Evolutionary conservation across 2,888 invertebrate species (phyloP).

Genomic region (Caenorhabditis sp.): DNA sequence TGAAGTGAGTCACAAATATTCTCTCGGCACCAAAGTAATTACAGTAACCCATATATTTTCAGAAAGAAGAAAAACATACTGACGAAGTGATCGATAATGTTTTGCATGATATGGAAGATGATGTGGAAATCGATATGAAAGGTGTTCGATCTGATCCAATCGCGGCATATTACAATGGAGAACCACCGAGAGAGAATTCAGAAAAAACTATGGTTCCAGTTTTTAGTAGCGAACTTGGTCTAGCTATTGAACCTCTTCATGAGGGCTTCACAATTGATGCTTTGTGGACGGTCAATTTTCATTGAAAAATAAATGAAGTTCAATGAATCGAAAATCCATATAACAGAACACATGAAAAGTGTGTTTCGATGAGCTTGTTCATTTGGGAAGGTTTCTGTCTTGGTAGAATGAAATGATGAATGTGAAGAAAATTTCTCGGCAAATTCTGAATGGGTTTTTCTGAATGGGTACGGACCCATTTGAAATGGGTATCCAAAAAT

Average conservation of each 20-base stretch:
- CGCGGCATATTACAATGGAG: slow-evolving; percentile 81
- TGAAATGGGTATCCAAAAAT: no score
- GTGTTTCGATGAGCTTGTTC: no score
- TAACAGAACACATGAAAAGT: no score
- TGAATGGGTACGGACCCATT: no score
- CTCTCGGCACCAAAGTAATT: no score
- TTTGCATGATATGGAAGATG: slow-evolving; percentile 73
- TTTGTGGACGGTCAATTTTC: slow-evolving; percentile 83
- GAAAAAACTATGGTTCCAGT: slow-evolving; percentile 71
- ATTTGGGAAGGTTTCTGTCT: no score
- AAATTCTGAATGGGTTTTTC: no score
- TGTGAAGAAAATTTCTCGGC: no score
- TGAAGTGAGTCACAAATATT: slow-evolving; percentile 39
- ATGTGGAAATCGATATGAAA: slow-evolving; percentile 73
- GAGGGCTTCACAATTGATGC: slow-evolving; percentile 88
- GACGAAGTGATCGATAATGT: slow-evolving; percentile 63
- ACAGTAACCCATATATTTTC: no score
- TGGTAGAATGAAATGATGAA: no score
- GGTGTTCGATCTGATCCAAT: slow-evolving; percentile 78
- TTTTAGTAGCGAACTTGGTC: slow-evolving; percentile 76
- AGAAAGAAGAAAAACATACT: slow-evolving; percentile 22
- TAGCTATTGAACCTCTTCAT: slow-evolving; percentile 88
- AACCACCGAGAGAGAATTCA: slow-evolving; percentile 72
- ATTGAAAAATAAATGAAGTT: no score
- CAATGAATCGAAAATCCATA: no score